phyloP scores from a whole-genome alignment of 2,888 invertebrate genomes.

The Leucania comma region DNA sequence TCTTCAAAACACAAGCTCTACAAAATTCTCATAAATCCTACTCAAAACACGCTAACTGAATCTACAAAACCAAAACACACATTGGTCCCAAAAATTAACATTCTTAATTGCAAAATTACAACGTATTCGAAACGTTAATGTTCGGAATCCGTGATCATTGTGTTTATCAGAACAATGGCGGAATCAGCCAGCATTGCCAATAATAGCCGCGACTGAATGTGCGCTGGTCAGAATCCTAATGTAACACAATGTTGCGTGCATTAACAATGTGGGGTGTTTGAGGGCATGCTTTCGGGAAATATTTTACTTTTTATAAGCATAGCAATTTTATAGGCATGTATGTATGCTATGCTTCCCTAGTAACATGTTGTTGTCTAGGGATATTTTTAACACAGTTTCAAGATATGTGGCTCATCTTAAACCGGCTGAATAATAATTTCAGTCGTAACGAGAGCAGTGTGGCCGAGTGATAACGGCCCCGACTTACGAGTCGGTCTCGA shows the following conservation, averaged over 20 bases:
- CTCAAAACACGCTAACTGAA: neutral
- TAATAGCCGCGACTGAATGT: conserved; percentile 47
- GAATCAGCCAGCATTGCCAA: conserved; percentile 63
- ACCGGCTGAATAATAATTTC: too few species aligned
- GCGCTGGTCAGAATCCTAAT: conserved; percentile 58
- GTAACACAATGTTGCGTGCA: conserved; percentile 52
- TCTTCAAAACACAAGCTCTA: neutral
- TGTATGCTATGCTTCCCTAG: too few species aligned
- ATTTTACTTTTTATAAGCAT: neutral
- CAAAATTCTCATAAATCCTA: neutral
- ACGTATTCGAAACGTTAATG: conserved; percentile 56
- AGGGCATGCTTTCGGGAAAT: conserved; percentile 12
- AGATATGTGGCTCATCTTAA: too few species aligned
- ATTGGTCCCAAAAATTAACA: conserved; percentile 48
- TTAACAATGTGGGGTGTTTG: conserved; percentile 43
- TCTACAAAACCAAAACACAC: conserved; percentile 41
- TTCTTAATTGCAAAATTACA: conserved; percentile 63
- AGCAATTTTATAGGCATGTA: neutral
- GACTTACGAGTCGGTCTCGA: too few species aligned
- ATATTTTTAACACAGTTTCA: too few species aligned
- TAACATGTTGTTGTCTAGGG: too few species aligned
- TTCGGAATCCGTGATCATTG: conserved; percentile 56
- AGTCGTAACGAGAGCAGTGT: too few species aligned
- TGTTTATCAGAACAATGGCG: conserved; percentile 60
- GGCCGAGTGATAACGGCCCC: too few species aligned